These are phyloP conservation scores for Sebastes kiyomatsui DNA, from an alignment of 2,797 vertebrate genomes.

Conservation along the genomic window DNA sequence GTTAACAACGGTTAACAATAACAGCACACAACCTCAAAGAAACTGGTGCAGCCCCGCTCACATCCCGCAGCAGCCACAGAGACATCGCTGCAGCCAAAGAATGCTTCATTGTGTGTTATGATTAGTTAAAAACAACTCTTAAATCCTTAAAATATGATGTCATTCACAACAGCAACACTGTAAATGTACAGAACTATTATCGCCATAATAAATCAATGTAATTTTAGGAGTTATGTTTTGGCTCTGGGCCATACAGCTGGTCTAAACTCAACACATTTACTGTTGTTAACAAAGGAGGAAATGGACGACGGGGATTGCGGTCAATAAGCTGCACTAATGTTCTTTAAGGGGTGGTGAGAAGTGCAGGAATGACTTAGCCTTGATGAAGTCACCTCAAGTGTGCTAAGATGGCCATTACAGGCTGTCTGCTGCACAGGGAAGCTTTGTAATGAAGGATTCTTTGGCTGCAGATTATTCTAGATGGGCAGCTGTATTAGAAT, in stretches of 20 bases:
- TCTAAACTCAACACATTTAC: conserved; percentile 12
- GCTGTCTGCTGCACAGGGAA: neutral
- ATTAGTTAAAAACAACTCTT: neutral
- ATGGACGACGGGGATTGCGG: conserved; percentile 29
- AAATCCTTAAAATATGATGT: neutral
- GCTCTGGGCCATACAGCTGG: neutral
- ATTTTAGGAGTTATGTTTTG: conserved; percentile 23
- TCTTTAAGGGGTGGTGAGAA: conserved; percentile 27
- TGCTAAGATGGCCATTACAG: conserved; percentile 25
- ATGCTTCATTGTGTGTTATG: neutral
- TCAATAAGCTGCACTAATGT: conserved; percentile 58
- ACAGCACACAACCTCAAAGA: conserved; percentile 70
- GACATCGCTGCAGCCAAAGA: conserved; percentile 36
- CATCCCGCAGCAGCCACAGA: conserved; percentile 43
- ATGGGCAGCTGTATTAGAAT: neutral
- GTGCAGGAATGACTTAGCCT: conserved; percentile 6
- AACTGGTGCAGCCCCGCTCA: conserved; percentile 75
- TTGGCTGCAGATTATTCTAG: conserved; percentile 20
- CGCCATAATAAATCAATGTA: neutral
- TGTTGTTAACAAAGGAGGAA: conserved; percentile 38
- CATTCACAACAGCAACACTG: neutral
- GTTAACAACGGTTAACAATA: conserved; percentile 70
- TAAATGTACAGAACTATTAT: neutral
- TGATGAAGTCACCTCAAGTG: conserved; percentile 32
- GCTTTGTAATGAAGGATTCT: conserved; percentile 14